Conservation (phyloP, 1,140 invertebrate genomes). For the Danaus plexippus region DNA sequence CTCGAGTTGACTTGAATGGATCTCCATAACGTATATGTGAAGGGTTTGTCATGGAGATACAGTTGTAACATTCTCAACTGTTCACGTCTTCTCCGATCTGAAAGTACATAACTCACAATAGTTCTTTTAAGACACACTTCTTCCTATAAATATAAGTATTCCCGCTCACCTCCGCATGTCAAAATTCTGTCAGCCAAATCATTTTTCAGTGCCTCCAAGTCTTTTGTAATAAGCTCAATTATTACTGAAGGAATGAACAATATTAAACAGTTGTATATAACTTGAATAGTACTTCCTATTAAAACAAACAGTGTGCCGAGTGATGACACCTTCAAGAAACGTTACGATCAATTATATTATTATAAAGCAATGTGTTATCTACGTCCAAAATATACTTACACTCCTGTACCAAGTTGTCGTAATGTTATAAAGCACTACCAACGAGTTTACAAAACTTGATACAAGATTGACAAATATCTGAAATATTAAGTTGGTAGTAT, state of each 20-base stretch:
- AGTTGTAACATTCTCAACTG: too few species aligned
- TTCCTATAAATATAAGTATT: too few species aligned
- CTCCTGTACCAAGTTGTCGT: not conserved
- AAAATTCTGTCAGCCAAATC: constrained; percentile 10
- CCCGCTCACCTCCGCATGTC: constrained; percentile 5
- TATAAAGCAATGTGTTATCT: not conserved
- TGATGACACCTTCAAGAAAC: too few species aligned
- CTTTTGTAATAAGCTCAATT: constrained; percentile 8
- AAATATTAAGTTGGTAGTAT: too few species aligned
- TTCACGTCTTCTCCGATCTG: too few species aligned
- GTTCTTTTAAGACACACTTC: too few species aligned
- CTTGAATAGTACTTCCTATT: too few species aligned
- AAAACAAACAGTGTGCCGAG: not conserved
- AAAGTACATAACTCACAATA: too few species aligned
- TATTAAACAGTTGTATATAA: constrained; percentile 5
- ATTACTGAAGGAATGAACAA: constrained; percentile 12
- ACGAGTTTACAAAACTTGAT: constrained; percentile 4
- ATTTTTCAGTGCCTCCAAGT: constrained; percentile 4
- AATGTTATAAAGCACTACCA: not conserved
- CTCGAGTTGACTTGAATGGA: too few species aligned
- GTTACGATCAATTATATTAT: too few species aligned
- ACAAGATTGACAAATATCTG: not conserved
- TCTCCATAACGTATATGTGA: too few species aligned
- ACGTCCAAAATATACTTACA: constrained; percentile 1
- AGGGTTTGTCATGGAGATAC: too few species aligned